These are phyloP conservation scores for Lucinisca nassula DNA, from an alignment of 2,888 invertebrate genomes.

Conservation along the genomic window DNA sequence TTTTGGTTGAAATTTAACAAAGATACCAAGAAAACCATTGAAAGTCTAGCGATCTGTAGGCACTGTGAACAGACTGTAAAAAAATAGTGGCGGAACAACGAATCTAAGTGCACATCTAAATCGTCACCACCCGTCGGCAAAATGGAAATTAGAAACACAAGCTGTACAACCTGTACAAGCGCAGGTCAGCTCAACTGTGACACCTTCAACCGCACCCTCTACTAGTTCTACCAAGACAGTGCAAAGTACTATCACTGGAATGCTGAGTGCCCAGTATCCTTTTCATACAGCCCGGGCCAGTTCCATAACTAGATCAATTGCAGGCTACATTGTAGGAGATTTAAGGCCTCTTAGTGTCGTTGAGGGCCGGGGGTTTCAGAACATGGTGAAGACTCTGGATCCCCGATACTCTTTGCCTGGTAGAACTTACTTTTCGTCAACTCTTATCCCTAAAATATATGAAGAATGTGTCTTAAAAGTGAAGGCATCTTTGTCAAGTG, in stretches of 20 bases:
- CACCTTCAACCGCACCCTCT: neutral
- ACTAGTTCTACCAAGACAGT: neutral
- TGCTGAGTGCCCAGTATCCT: neutral
- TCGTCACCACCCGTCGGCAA: neutral
- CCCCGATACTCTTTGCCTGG: conserved; percentile 16
- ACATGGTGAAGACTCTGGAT: conserved; percentile 27
- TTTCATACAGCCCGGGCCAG: neutral
- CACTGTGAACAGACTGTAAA: neutral
- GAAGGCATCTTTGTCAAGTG: conserved; percentile 24
- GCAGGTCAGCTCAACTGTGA: neutral
- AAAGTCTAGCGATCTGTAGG: neutral
- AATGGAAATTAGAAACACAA: neutral
- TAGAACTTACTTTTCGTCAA: conserved; percentile 28
- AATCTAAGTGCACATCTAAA: neutral
- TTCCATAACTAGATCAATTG: neutral
- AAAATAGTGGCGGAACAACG: neutral
- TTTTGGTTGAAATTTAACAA: neutral
- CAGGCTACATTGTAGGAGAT: conserved; percentile 11
- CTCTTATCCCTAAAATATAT: conserved; percentile 34
- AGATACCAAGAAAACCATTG: neutral
- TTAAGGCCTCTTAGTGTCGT: conserved; percentile 20
- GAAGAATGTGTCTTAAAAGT: conserved; percentile 1
- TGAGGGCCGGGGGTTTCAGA: neutral
- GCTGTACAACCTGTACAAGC: neutral
- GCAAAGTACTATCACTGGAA: neutral